Conservation (phyloP, 2,888 invertebrate genomes). For the Amaurobius ferox region DNA sequence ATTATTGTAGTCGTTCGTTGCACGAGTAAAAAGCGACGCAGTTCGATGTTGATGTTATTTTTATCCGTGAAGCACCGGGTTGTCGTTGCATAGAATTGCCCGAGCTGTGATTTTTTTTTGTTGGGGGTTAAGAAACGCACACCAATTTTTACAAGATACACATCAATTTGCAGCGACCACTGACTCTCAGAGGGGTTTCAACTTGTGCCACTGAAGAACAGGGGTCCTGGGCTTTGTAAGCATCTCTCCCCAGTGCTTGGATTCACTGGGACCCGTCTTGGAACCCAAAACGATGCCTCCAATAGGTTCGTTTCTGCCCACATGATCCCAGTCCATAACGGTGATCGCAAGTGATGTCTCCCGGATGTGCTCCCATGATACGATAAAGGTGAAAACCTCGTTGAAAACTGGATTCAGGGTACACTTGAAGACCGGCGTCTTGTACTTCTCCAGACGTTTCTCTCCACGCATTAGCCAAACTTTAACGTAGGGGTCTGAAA, state of each 20-base stretch:
- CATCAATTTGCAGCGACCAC: not conserved
- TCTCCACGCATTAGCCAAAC: conserved; percentile 97
- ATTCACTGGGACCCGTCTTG: conserved; percentile 94
- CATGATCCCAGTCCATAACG: conserved; percentile 98
- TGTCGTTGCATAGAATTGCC: conserved; percentile 48
- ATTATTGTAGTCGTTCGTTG: conserved; percentile 57
- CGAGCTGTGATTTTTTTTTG: conserved; percentile 22
- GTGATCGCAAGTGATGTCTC: conserved; percentile 95
- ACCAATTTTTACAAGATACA: conserved; percentile 24
- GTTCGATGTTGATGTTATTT: conserved; percentile 57
- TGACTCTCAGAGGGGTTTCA: conserved; percentile 84
- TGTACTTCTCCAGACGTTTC: conserved; percentile 95
- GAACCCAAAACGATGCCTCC: conserved; percentile 95
- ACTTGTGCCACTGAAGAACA: conserved; percentile 97
- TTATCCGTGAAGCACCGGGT: conserved; percentile 39
- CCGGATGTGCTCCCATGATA: conserved; percentile 97
- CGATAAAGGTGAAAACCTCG: conserved; percentile 96
- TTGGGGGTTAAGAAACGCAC: conserved; percentile 32
- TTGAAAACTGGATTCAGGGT: conserved; percentile 97
- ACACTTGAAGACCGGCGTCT: conserved; percentile 86
- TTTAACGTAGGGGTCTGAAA: conserved; percentile 97
- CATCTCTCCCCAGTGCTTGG: conserved; percentile 99
- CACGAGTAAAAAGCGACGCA: conserved; percentile 47
- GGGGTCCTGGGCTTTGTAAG: conserved; percentile 97
- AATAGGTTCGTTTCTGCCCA: conserved; percentile 93